A percentile compares a stretch with the other conserved stretches of the same genome.
Conservation (phyloP, 2,113 vertebrate species). For the Phainopepla nitens region DNA sequence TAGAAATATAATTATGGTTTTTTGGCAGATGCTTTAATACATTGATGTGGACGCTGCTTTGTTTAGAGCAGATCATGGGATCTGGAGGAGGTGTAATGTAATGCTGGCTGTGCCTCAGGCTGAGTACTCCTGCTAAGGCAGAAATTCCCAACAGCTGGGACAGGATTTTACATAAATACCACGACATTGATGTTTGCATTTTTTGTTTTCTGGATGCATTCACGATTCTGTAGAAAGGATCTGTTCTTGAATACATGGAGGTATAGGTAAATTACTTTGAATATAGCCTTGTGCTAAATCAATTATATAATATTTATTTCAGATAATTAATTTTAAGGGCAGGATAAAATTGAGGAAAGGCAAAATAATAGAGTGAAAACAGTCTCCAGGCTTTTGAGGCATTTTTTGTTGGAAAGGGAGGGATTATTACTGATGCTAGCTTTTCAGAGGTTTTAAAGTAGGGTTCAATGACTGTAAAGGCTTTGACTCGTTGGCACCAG, state of each 20-base stretch:
- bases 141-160: neutral
- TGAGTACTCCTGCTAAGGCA: neutral
- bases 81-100: neutral
- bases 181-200: neutral
- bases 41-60: neutral
- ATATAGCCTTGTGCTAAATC: neutral
- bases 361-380: neutral
- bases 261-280: neutral
- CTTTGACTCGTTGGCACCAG: neutral
- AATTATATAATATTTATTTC: constrained; percentile 27
- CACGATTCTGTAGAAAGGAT: neutral
- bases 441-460: constrained; percentile 10
- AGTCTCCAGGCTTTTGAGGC: neutral
- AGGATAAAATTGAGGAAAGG: neutral
- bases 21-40: neutral
- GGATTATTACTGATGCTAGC: neutral
- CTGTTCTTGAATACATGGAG: neutral
- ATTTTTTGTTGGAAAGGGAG: neutral
- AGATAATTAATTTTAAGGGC: constrained; percentile 24
- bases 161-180: neutral
- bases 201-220: neutral
- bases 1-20: accelerated
- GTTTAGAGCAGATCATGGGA: neutral
- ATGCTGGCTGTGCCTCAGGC: neutral
- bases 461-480: neutral